Conservation (phyloP, 2,797 vertebrate species). For the Parauchenoglanis punctatus region DNA sequence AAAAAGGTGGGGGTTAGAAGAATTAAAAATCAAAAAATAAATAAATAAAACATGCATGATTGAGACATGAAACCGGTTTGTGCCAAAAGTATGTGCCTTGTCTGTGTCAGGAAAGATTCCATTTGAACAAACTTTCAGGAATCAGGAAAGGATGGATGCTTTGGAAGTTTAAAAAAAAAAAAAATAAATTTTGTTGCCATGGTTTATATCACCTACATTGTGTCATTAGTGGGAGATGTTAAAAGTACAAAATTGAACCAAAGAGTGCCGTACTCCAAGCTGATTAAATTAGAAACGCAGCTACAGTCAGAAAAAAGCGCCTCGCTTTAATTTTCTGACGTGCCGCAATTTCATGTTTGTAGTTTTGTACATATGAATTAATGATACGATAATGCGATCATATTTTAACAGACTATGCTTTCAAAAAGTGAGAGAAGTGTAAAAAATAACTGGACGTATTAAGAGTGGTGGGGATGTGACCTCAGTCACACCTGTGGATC, state of each 20-base stretch:
- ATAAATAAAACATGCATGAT: neutral
- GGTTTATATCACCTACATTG: conserved; percentile 3
- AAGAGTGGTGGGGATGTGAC: neutral
- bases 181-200: neutral
- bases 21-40: neutral
- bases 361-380: conserved; percentile 15
- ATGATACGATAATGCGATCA: neutral
- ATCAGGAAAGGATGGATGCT: neutral
- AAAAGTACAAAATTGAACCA: neutral
- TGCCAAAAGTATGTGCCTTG: neutral
- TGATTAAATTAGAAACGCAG: neutral
- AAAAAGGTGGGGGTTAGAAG: neutral
- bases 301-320: neutral
- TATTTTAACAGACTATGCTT: neutral
- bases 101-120: neutral
- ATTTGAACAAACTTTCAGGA: neutral
- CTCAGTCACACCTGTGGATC: neutral
- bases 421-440: neutral
- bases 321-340: neutral
- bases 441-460: neutral
- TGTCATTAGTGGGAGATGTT: neutral
- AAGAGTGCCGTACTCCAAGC: neutral
- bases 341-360: neutral
- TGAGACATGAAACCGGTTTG: neutral
- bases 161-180: neutral